These are phyloP conservation scores for Blastomussa wellsi DNA, from an alignment of 92 coral and sea anemone species.

Conservation along the genomic window DNA sequence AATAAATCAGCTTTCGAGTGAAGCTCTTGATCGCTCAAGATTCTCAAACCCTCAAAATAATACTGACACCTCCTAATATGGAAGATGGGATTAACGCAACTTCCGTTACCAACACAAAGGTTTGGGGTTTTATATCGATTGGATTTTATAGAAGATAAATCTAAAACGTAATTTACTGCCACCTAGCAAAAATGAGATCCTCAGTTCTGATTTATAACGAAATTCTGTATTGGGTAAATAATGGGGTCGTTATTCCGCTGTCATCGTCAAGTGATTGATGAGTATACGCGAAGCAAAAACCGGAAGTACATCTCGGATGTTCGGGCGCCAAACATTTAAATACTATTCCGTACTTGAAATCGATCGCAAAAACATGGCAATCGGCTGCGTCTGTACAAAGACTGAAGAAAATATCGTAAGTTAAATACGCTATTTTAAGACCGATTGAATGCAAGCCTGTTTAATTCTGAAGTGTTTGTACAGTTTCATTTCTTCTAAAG, in stretches of 20 bases:
- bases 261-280: not conserved
- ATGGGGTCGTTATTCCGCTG: not conserved
- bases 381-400: not conserved
- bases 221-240: not conserved
- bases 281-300: not conserved
- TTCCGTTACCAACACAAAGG: slow-evolving; percentile 36
- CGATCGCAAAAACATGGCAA: not conserved
- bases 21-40: slow-evolving; percentile 27
- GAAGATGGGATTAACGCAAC: slow-evolving; percentile 44
- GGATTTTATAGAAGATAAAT: not conserved
- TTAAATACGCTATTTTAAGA: not conserved
- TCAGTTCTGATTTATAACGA: not conserved
- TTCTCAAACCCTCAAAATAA: not conserved
- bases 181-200: not conserved
- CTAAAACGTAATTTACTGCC: not conserved
- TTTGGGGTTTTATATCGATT: not conserved
- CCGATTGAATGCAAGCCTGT: not conserved
- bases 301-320: slow-evolving; percentile 10
- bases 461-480: not conserved
- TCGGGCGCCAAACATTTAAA: not conserved
- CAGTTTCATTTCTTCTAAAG: not conserved
- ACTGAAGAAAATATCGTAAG: not conserved
- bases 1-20: slow-evolving; percentile 15
- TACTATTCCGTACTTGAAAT: slow-evolving; percentile 2
- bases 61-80: slow-evolving; percentile 37